phyloP scores from a whole-genome alignment of 2,888 invertebrate species.

The Mimachlamys varia region DNA sequence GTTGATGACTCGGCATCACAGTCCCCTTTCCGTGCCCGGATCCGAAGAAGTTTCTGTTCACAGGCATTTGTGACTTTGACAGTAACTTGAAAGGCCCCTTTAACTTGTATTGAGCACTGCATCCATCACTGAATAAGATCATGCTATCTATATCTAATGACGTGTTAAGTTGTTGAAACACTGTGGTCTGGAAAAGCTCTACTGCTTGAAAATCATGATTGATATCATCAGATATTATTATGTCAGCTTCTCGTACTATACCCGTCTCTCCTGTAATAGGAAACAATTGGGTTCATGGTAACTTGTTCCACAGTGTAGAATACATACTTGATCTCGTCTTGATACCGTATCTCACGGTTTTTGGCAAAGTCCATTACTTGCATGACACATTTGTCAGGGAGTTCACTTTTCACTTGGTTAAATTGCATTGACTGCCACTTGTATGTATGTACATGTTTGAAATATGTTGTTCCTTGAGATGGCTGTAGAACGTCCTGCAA shows the following conservation, averaged over 20 bases:
- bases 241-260: constrained; percentile 41
- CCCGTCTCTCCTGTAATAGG: constrained; percentile 44
- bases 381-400: constrained; percentile 48
- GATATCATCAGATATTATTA: constrained; percentile 57
- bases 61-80: constrained; percentile 16
- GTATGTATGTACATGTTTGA: constrained; percentile 49
- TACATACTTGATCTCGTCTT: constrained; percentile 54
- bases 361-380: constrained; percentile 85
- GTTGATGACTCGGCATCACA: constrained; percentile 57
- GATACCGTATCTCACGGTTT: constrained; percentile 53
- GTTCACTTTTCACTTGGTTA: constrained; percentile 42
- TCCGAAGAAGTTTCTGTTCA: constrained; percentile 53
- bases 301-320: constrained; percentile 51
- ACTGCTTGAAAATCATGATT: constrained; percentile 57
- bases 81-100: constrained; percentile 56
- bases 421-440: constrained; percentile 58
- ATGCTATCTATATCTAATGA: constrained; percentile 26
- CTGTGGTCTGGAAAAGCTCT: constrained; percentile 47
- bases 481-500: constrained; percentile 51
- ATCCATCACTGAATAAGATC: constrained; percentile 56
- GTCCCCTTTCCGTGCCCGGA: constrained; percentile 57
- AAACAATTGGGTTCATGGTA: constrained; percentile 59
- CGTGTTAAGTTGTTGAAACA: neutral
- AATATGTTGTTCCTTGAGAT: constrained; percentile 51
- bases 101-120: constrained; percentile 56